These are phyloP conservation scores for Speoplatyrhinus poulsoni DNA, from an alignment of 2,113 vertebrate species.

Conservation along the genomic window DNA sequence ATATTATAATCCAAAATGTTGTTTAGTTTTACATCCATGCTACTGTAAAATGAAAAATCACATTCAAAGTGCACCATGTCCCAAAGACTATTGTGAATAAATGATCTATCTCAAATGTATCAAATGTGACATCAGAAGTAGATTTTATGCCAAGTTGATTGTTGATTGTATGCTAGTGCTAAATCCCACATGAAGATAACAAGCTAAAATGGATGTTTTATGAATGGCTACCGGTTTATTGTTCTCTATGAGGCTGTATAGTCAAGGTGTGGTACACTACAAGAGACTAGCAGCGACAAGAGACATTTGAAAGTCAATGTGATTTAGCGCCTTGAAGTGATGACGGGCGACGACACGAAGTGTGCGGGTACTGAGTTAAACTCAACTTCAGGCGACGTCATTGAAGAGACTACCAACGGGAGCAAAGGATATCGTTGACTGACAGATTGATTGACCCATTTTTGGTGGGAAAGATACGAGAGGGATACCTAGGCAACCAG, in stretches of 20 bases:
- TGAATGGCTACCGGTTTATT: slow-evolving; percentile 33
- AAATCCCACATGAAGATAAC: slow-evolving; percentile 43
- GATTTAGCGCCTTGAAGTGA: slow-evolving; percentile 22
- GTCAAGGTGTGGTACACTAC: slow-evolving; percentile 36
- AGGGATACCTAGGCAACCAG: too few species aligned
- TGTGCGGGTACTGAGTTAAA: too few species aligned
- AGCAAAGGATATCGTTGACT: too few species aligned
- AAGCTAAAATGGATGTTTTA: slow-evolving; percentile 34
- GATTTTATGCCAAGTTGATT: slow-evolving; percentile 21
- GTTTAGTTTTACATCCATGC: slow-evolving; percentile 27
- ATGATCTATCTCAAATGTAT: slow-evolving; percentile 40
- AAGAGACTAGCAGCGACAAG: not conserved
- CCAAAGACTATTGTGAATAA: slow-evolving; percentile 19
- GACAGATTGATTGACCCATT: too few species aligned
- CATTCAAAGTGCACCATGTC: slow-evolving; percentile 32
- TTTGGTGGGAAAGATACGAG: too few species aligned
- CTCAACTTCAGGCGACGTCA: too few species aligned
- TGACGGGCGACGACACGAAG: too few species aligned
- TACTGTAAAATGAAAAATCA: slow-evolving; percentile 30
- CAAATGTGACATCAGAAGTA: slow-evolving; percentile 44
- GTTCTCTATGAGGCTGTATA: slow-evolving; percentile 21
- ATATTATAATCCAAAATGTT: slow-evolving; percentile 34
- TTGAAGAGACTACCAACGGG: too few species aligned
- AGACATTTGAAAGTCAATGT: not conserved
- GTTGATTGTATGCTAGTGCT: not conserved